Evolutionary conservation across 2,797 vertebrate species (phyloP).

Genomic region (Synaphobranchus kaupii): DNA sequence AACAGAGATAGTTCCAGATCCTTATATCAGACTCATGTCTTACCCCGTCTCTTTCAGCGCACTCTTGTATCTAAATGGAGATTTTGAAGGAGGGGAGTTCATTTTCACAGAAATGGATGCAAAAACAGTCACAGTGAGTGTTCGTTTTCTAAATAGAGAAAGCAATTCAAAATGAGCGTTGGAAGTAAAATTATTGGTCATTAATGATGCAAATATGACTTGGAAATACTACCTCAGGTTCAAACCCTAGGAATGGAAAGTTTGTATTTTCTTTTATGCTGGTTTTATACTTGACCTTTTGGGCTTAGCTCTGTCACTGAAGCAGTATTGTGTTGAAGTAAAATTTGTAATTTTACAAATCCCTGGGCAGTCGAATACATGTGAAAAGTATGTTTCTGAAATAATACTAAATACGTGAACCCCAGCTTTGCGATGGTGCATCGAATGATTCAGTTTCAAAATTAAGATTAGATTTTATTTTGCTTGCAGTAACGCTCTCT

Average conservation of each 20-base stretch:
- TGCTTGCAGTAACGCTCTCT: background rate
- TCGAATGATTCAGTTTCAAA: background rate
- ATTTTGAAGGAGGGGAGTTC: conserved; percentile 97
- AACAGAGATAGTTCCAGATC: background rate
- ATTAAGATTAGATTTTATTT: background rate
- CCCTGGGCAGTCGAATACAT: background rate
- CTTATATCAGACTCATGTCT: background rate
- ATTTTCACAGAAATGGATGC: conserved; percentile 98
- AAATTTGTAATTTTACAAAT: background rate
- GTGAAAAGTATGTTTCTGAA: background rate
- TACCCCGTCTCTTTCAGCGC: conserved; percentile 69
- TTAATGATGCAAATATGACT: background rate
- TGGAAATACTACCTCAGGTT: background rate
- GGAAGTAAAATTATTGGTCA: background rate
- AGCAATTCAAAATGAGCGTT: background rate
- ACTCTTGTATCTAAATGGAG: conserved; percentile 91
- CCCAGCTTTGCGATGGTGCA: background rate
- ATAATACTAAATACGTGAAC: background rate
- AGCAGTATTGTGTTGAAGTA: background rate
- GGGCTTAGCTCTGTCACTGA: background rate
- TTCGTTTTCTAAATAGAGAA: background rate
- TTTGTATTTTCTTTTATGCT: background rate
- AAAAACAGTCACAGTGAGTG: conserved; percentile 92
- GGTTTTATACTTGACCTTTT: background rate
- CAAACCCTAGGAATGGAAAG: background rate